phyloP scores from a whole-genome alignment of 2,113 vertebrate genomes.

The Sinocyclocheilus rhinocerous region DNA sequence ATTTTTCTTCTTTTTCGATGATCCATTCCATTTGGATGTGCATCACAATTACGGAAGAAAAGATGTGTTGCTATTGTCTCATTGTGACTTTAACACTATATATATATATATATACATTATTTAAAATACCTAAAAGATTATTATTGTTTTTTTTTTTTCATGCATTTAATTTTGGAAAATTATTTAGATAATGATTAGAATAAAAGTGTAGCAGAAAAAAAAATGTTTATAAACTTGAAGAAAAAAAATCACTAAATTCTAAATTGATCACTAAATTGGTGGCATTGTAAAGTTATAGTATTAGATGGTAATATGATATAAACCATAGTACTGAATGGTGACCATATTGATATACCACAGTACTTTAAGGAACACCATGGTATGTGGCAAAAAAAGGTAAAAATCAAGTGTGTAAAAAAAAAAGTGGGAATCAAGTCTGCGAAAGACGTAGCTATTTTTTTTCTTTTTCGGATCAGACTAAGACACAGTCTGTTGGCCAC shows the following conservation, averaged over 20 bases:
- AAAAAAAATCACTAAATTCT: no score
- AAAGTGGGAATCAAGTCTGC: background rate
- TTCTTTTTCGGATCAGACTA: background rate
- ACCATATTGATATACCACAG: background rate
- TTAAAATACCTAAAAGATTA: no score
- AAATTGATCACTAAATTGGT: no score
- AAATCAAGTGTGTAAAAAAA: background rate
- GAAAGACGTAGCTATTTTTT: background rate
- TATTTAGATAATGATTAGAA: no score
- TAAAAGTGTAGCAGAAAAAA: no score
- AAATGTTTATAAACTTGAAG: no score
- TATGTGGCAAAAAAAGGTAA: no score
- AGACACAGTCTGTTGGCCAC: slow-evolving; percentile 3
- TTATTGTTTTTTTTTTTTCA: background rate
- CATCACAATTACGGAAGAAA: background rate
- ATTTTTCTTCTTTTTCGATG: background rate
- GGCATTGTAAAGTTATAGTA: background rate
- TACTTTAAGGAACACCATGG: background rate
- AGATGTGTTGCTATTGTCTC: background rate
- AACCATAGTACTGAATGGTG: background rate
- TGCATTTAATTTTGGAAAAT: background rate
- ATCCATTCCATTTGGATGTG: no score
- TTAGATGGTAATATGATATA: background rate
- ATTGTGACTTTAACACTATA: background rate
- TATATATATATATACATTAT: no score